A percentile compares a stretch with the other conserved stretches of the same genome.
phyloP scores from a whole-genome alignment of 2,113 vertebrate genomes.

The Rana temporaria region DNA sequence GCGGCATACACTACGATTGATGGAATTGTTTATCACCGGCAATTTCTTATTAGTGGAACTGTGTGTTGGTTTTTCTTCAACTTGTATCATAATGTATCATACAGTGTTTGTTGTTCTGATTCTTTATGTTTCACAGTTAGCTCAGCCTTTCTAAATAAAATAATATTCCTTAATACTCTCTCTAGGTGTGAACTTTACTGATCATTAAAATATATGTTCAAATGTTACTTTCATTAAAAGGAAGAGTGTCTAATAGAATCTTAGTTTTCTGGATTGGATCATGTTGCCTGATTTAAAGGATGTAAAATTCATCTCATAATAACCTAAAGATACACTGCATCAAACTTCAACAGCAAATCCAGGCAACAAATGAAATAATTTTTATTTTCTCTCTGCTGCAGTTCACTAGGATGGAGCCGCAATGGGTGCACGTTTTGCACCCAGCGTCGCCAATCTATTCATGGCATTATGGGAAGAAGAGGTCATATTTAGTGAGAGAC shows the following conservation, averaged over 20 bases:
- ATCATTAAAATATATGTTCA: neutral
- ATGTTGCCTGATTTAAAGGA: too few species aligned
- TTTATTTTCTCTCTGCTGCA: too few species aligned
- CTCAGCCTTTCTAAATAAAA: slow-evolving; percentile 14
- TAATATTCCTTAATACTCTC: slow-evolving; percentile 9
- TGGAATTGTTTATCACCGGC: slow-evolving; percentile 76
- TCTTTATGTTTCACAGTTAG: slow-evolving; percentile 11
- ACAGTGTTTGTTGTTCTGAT: neutral
- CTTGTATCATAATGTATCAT: slow-evolving; percentile 18
- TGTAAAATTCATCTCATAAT: too few species aligned
- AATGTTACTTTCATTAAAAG: neutral
- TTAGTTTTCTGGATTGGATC: neutral
- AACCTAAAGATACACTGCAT: too few species aligned
- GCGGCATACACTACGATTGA: slow-evolving; percentile 77
- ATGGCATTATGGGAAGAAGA: too few species aligned
- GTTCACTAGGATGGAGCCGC: too few species aligned
- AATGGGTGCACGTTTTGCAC: too few species aligned
- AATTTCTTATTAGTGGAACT: slow-evolving; percentile 68
- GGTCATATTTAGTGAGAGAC: too few species aligned
- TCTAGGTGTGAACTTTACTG: neutral
- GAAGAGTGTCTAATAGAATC: neutral
- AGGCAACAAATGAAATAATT: too few species aligned
- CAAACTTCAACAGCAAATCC: too few species aligned
- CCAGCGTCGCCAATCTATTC: too few species aligned
- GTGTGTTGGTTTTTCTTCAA: neutral